phyloP scores from a whole-genome alignment of 2,888 invertebrate species.

The Crossocerus cetratus region DNA sequence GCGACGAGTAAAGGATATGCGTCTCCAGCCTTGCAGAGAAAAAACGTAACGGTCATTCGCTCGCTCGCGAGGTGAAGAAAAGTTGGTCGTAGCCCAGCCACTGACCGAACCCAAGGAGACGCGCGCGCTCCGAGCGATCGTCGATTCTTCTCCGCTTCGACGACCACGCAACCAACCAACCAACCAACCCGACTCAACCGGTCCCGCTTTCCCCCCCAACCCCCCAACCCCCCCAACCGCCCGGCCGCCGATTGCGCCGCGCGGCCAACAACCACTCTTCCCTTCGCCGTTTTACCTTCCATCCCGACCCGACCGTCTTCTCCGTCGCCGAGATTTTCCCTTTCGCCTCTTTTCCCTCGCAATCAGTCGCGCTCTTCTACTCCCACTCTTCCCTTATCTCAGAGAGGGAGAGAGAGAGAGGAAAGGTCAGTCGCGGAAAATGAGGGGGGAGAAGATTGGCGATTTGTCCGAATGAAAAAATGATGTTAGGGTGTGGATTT shows the following conservation, averaged over 20 bases:
- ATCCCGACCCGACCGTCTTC: not conserved
- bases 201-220: constrained; percentile 31
- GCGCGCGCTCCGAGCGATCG: constrained; percentile 69
- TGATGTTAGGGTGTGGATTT: too few species aligned
- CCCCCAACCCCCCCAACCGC: too few species aligned
- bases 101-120: constrained; percentile 74
- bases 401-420: too few species aligned
- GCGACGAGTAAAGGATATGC: constrained; percentile 65
- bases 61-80: constrained; percentile 75
- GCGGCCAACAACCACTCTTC: too few species aligned
- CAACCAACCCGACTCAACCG: too few species aligned
- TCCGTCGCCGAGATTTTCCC: too few species aligned
- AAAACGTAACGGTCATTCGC: constrained; percentile 75
- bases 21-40: constrained; percentile 70
- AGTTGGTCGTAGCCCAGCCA: constrained; percentile 71
- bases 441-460: constrained; percentile 53
- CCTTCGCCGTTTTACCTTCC: not conserved
- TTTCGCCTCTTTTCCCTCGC: constrained; percentile 35
- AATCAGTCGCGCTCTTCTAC: not conserved
- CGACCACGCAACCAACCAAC: too few species aligned
- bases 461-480: constrained; percentile 41
- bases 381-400: constrained; percentile 12
- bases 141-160: constrained; percentile 60
- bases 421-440: constrained; percentile 69
- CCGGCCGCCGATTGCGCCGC: too few species aligned